phyloP scores from a whole-genome alignment of 2,113 vertebrate genomes.

The Dendropsophus ebraccatus region DNA sequence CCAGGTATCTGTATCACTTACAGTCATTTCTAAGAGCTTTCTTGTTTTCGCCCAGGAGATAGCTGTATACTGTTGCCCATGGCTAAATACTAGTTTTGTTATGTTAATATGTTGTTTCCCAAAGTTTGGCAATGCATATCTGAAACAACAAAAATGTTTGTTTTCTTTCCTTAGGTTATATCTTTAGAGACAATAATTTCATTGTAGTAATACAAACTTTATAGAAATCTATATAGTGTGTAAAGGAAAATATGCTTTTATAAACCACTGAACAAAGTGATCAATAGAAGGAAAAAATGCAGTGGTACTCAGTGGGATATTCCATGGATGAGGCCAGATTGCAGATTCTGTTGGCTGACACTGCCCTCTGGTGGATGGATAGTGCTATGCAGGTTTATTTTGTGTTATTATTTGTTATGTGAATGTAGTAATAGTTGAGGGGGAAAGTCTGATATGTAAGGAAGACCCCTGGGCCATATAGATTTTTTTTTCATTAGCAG shows the following conservation, averaged over 20 bases:
- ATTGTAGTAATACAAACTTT: not conserved
- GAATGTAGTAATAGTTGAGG: no score
- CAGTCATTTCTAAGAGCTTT: not conserved
- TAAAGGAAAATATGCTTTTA: conserved; percentile 22
- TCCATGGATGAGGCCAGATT: no score
- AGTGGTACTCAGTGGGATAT: not conserved
- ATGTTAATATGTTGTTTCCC: conserved; percentile 8
- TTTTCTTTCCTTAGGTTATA: not conserved
- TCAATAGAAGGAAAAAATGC: not conserved
- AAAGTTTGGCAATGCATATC: conserved; percentile 2
- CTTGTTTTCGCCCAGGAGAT: not conserved
- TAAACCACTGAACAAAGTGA: conserved; percentile 22
- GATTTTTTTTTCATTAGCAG: no score
- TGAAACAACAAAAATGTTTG: not conserved
- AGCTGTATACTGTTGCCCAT: not conserved
- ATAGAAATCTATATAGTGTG: not conserved
- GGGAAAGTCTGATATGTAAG: no score
- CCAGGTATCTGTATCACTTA: not conserved
- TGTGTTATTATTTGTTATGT: no score
- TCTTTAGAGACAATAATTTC: not conserved
- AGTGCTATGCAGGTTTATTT: not conserved
- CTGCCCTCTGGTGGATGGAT: conserved; percentile 37
- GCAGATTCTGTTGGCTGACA: not conserved
- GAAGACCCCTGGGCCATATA: no score
- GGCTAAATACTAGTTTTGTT: conserved; percentile 2